Evolutionary conservation across 2,888 invertebrate genomes (phyloP).

Genomic region (Cyclophora punctaria): DNA sequence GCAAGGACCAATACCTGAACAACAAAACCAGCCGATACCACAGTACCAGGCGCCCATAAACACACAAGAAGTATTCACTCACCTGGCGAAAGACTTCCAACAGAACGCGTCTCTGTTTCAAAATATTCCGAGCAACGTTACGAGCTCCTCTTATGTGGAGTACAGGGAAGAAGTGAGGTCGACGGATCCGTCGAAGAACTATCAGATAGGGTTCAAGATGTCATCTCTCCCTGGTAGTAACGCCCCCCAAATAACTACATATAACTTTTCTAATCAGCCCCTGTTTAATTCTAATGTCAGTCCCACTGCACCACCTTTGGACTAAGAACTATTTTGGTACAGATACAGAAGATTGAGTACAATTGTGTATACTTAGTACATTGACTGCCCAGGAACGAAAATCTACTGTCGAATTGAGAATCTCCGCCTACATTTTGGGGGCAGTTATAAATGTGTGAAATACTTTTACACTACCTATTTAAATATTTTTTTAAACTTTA

Average conservation of each 20-base stretch:
- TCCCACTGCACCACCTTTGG: no score
- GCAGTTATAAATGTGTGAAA: no score
- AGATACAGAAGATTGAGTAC: no score
- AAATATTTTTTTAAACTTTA: no score
- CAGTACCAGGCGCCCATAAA: not conserved
- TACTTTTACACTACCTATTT: no score
- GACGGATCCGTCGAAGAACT: constrained; percentile 10
- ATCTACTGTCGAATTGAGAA: no score
- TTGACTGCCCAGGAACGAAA: no score
- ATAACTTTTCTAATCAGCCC: no score
- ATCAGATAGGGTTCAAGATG: constrained; percentile 12
- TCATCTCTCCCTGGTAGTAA: constrained; percentile 2
- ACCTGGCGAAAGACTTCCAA: not conserved
- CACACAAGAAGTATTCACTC: not conserved
- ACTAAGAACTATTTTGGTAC: no score
- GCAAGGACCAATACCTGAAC: constrained; percentile 29
- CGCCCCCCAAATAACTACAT: not conserved
- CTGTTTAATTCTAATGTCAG: no score
- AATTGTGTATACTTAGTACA: no score
- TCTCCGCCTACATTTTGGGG: no score
- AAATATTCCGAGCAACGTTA: not conserved
- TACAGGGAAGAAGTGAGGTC: not conserved
- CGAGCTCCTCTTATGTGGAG: not conserved
- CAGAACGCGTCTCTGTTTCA: not conserved
- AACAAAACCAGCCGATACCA: not conserved